phyloP scores from a whole-genome alignment of 2,113 vertebrate genomes.

The Dipodomys merriami region DNA sequence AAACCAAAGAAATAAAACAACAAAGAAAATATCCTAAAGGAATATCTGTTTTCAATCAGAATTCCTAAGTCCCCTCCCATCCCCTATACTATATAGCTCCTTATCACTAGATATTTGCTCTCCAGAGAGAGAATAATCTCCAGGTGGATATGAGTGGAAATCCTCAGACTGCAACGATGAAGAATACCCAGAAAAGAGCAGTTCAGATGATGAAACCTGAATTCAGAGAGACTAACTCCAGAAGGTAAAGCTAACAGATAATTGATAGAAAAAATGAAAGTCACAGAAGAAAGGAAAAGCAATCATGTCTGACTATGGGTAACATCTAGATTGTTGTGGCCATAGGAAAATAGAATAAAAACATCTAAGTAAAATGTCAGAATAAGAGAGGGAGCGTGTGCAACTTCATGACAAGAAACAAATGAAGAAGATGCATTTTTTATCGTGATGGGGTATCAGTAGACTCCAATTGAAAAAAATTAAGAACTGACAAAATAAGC shows the following conservation, averaged over 20 bases:
- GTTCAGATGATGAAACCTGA: background rate
- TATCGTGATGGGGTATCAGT: background rate
- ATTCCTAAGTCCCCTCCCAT: background rate
- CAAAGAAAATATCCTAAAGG: too few species aligned
- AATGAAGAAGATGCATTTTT: too few species aligned
- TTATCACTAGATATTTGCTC: background rate
- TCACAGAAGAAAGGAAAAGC: background rate
- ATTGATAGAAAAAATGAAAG: background rate
- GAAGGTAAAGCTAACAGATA: background rate
- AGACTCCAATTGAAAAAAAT: background rate
- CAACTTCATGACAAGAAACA: too few species aligned
- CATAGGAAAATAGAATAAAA: background rate
- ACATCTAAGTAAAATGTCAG: too few species aligned
- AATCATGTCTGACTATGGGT: background rate
- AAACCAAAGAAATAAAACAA: too few species aligned
- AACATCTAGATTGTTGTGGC: background rate
- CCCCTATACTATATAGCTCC: background rate
- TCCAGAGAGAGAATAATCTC: background rate
- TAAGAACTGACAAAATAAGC: background rate
- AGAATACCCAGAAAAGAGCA: background rate
- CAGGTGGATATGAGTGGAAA: background rate
- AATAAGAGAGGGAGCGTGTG: background rate
- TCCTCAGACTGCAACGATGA: background rate
- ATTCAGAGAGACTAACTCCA: background rate
- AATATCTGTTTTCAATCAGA: background rate